Evolutionary conservation across 2,797 vertebrate genomes (phyloP).

Genomic region (Thamnophis elegans): DNA sequence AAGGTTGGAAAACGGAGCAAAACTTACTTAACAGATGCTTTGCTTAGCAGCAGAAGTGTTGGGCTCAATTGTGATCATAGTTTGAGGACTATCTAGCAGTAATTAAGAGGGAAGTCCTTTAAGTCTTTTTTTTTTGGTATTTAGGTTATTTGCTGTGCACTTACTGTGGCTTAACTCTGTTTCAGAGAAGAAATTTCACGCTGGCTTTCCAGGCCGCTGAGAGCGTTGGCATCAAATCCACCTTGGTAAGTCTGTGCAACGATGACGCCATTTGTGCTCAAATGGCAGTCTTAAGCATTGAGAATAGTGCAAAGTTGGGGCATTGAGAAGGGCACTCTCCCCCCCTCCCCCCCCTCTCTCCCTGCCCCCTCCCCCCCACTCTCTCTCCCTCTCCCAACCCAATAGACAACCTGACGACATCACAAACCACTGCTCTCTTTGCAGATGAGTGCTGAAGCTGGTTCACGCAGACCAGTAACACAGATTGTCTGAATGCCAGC

Average conservation of each 20-base stretch:
- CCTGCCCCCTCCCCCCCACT: too few relatives aligned
- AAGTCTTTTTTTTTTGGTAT: background rate
- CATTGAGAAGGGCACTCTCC: background rate
- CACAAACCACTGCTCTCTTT: background rate
- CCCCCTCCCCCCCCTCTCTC: too few relatives aligned
- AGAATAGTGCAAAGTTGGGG: background rate
- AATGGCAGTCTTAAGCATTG: background rate
- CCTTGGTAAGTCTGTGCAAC: constrained; percentile 82
- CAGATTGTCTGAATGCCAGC: background rate
- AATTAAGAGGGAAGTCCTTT: background rate
- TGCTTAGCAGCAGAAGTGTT: background rate
- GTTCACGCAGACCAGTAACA: background rate
- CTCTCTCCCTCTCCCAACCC: background rate
- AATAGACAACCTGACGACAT: background rate
- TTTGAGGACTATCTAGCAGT: background rate
- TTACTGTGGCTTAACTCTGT: constrained; percentile 34
- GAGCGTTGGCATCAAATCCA: constrained; percentile 96
- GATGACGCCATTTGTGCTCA: background rate
- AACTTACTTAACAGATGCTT: background rate
- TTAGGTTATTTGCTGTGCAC: background rate
- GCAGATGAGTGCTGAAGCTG: background rate
- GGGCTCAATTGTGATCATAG: background rate
- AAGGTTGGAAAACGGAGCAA: background rate
- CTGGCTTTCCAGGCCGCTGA: constrained; percentile 97
- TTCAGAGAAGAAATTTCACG: constrained; percentile 93